Base-by-base conservation (phyloP, 2,888 invertebrate species). In the Malachius bipustulatus region DNA sequence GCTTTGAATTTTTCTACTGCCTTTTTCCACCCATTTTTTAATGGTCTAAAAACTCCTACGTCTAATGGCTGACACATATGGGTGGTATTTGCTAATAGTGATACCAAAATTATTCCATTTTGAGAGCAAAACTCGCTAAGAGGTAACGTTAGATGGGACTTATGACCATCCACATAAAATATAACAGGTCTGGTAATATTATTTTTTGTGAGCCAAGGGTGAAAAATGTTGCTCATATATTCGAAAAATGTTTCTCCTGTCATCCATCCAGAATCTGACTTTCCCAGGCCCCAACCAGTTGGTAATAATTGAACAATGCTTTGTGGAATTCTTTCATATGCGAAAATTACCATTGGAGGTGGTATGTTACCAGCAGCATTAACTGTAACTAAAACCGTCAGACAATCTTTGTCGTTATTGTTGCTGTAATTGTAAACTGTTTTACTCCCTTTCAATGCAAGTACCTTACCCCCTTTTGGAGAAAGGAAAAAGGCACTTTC, bases 41-140 rank as follows among this genome's bases (percentile, higher is more conserved):
- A n/a, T n/a, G 24, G 24, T n/a, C n/a, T 19, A n/a, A 19, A 19
- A 19, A 19, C n/a, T 6, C 24, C n/a, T n/a, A 19, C 24, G n/a
- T n/a, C 24, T n/a, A 19, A 8, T 19, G 24, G 24, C n/a, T 19
- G 24, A 6, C 6, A 19, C 24, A 19, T 8, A 19, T 19, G 24
- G 6, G 24, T 19, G 6, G 24, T n/a, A 19, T 19, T 19, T 19
- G 24, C 6, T 8, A 8, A 8, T n/a, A 19, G 24, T 8, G 24
- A 6, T 6, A 19, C 24, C 24, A 19, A 19, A 6, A 19, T 19
- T 8, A 19, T 19, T 19, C n/a, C 6, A 19, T 19, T n/a, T 19
- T n/a, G 6, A n/a, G 24, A 6, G n/a, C 24, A 19, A n/a, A 19
- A 19, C 6, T 19, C 24, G 6, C 24, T 19, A 8, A 19, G 24